Base-by-base conservation (phyloP, 2,888 invertebrate genomes). In the Glaucopsyche alexis region DNA sequence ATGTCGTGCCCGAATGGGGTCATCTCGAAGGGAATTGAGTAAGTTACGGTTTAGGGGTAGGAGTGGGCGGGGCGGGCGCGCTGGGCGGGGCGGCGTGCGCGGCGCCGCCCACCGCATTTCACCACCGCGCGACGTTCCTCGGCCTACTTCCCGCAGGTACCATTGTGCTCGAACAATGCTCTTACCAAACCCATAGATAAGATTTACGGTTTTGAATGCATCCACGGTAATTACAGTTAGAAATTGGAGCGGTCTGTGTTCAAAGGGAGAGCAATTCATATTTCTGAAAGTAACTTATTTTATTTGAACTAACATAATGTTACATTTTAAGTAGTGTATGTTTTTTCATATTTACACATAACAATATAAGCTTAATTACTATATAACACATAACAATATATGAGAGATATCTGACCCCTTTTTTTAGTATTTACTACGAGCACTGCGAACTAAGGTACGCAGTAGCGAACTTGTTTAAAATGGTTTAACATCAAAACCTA, bases 21-120 rank as follows among this genome's bases (percentile, higher is more conserved):
- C 85, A 84, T 83, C 79, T 82, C 84, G 90, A 81, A 85, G 87
- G 87, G 69, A 87, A 84, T 79, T 80, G 80, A 78, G 81, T 89
- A 85, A 85, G 89, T 86, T 89, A 91, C 82, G 73, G 78, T 80
- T 80, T 82, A 80, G 80, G 82, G 83, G 84, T 86, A 86, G 79
- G 81, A 82, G 81, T 81, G 80, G 82, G 82, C 82, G 85, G 84
- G 86, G 90, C 90, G 90, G 91, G 92, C 89, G 86, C 88, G 88
- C 89, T 88, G 89, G 91, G 90, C 89, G 90, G 89, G 81, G 88
- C 90, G 85, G 88, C 90, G 89, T 90, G 89, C 84, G 77, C 87
- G 87, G 88, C 84, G 84, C 91, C 89, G 88, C 91, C 91, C 87
- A 90, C 86, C 83, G 76, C 87, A 88, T 92, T 92, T 91, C 92